Evolutionary conservation across 2,888 invertebrate genomes (phyloP).

Genomic region (Apantesis nais): DNA sequence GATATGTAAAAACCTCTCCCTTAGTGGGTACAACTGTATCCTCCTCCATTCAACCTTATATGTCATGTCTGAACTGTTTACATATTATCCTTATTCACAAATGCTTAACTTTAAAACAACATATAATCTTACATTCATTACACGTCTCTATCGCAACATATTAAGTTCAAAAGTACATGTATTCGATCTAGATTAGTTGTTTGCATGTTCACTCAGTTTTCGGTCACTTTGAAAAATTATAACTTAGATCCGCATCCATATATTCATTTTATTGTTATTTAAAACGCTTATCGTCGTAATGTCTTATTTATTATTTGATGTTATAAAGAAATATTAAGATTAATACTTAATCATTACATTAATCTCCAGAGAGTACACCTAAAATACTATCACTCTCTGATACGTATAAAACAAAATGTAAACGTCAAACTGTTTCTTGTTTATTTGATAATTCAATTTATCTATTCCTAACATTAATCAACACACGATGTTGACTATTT

Average conservation of each 20-base stretch:
- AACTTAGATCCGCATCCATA: not conserved
- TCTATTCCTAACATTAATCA: slow-evolving; percentile 1
- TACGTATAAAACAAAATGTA: not conserved
- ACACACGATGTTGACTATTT: not conserved
- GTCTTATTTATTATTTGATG: not conserved
- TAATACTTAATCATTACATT: not conserved
- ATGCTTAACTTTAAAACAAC: not conserved
- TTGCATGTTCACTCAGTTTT: slow-evolving; percentile 8
- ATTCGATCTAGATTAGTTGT: slow-evolving; percentile 31
- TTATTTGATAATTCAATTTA: slow-evolving; percentile 3
- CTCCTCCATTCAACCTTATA: not conserved
- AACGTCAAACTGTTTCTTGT: not conserved
- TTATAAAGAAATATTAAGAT: not conserved
- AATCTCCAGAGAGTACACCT: not conserved
- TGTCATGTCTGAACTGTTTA: not conserved
- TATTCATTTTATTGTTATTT: not conserved
- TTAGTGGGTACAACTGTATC: not conserved
- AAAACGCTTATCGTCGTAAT: not conserved
- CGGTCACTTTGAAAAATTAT: slow-evolving; percentile 26
- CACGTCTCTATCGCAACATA: slow-evolving; percentile 37
- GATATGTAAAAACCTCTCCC: not conserved
- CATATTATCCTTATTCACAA: slow-evolving; percentile 1
- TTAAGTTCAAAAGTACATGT: slow-evolving; percentile 42
- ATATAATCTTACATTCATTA: slow-evolving; percentile 18
- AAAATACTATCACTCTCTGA: not conserved